Base-by-base conservation (phyloP, 2,888 invertebrate genomes). In the Scaptomyza cyrtandrae region DNA sequence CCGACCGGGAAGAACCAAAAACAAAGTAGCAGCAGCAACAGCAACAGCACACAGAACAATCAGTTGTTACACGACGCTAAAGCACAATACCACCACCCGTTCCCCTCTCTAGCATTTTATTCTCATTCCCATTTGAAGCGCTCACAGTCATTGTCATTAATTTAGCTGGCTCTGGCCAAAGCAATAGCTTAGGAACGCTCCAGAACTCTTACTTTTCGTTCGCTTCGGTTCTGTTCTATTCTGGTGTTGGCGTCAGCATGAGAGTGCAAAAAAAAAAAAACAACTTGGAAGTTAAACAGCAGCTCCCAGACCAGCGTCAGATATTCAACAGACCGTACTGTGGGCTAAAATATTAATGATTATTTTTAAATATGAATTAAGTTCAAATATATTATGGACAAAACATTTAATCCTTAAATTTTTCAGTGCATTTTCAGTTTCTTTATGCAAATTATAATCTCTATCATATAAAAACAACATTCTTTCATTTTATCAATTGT, bases 101-200 rank as follows among this genome's bases (percentile, higher is more conserved):
- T 46, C 16, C 45, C 14, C 24, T 48, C 31, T 27, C 11, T 16
- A 35, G 55, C 55, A 13, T 14, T 27, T 52, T 52, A 49, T 43
- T 27, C 11, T 35, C 60, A 39, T 27, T 41, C 65, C 62, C 60
- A 53, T 68, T 62, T 55, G 50, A 41, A 43, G 69, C 68, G 71
- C 71, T 86, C 82, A 69, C 74, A 87, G 87, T 87, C 83, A 87
- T 84, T 84, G 83, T 87, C 83, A 84, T 82, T 82, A 82, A 82
- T 82, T 82, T 82, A 74, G 86, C 85, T 67, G 66, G 72, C 67
- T 78, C 69, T 78, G 71, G 75, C 75, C 78, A 78, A 62, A 71
- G 82, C 82, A 86, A 86, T 80, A 84, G 82, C 86, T 86, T 84
- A 81, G 74, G 52, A 80, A 41, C 56, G 65, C 66, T 69, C 19